phyloP scores from a whole-genome alignment of 2,888 invertebrate species.

The Temnothorax rugatulus region DNA sequence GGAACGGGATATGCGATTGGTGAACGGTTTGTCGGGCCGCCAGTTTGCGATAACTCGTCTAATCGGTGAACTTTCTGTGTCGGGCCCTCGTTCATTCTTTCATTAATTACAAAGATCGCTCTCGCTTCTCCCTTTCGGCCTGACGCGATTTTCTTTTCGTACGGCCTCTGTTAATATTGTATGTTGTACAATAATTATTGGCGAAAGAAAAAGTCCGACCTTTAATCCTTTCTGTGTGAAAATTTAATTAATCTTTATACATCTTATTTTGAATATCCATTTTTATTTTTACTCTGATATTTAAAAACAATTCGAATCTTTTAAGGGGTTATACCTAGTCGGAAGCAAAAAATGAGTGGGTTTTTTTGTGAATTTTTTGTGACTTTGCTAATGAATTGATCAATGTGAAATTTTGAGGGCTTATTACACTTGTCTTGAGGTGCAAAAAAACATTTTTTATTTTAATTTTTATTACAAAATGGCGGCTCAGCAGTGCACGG shows the following conservation, averaged over 20 bases:
- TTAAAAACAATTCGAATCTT: background rate
- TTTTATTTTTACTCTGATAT: background rate
- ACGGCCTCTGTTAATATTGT: background rate
- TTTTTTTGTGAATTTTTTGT: too few species aligned
- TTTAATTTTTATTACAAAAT: too few species aligned
- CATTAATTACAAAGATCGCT: constrained; percentile 8
- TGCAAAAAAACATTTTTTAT: too few species aligned
- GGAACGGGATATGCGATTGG: background rate
- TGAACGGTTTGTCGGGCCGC: background rate
- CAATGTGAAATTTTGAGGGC: too few species aligned
- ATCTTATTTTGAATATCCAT: background rate
- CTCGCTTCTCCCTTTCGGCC: background rate
- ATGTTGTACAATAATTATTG: background rate
- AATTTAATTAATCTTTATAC: background rate
- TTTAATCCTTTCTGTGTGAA: background rate
- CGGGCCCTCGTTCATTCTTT: background rate
- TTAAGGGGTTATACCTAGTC: too few species aligned
- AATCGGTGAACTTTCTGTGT: constrained; percentile 31
- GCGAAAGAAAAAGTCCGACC: background rate
- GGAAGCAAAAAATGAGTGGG: too few species aligned
- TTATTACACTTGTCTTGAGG: too few species aligned
- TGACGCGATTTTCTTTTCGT: background rate
- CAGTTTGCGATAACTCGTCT: constrained; percentile 43
- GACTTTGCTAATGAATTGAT: too few species aligned
- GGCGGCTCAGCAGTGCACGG: too few species aligned